Conservation (phyloP, 2,113 vertebrate genomes). For the Bubalus kerabau region DNA sequence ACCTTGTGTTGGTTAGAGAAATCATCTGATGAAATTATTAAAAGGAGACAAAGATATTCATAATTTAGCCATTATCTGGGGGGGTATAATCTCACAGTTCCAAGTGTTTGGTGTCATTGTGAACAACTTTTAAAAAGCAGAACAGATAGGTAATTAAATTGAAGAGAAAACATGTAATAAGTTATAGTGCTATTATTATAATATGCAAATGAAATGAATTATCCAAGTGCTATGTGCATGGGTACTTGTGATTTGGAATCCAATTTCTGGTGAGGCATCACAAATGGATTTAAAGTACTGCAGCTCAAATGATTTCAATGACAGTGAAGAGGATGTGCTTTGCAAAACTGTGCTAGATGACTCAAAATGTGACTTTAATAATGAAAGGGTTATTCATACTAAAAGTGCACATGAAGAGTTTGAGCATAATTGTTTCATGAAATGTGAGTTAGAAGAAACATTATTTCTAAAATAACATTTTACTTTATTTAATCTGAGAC, state of each 20-base stretch:
- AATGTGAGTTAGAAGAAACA: background rate
- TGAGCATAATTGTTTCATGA: background rate
- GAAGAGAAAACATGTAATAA: background rate
- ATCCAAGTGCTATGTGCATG: background rate
- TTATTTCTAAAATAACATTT: constrained; percentile 56
- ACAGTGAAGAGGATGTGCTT: background rate
- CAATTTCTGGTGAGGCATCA: background rate
- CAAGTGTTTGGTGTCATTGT: background rate
- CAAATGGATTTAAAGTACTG: background rate
- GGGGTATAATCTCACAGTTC: background rate
- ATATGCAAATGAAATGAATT: background rate
- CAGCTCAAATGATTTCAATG: background rate
- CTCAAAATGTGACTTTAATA: background rate
- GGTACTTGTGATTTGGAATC: background rate
- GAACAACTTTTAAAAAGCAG: background rate
- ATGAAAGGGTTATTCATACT: background rate
- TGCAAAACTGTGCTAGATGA: background rate
- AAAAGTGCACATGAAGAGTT: background rate
- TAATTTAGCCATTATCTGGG: background rate
- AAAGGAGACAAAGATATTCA: background rate
- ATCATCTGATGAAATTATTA: background rate
- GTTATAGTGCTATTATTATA: background rate
- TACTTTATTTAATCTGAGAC: constrained; percentile 50
- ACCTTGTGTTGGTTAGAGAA: background rate
- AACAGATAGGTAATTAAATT: background rate